A percentile compares a stretch with the other conserved stretches of the same genome.
Conservation (phyloP, 2,113 vertebrate species). For the Engraulis encrasicolus region DNA sequence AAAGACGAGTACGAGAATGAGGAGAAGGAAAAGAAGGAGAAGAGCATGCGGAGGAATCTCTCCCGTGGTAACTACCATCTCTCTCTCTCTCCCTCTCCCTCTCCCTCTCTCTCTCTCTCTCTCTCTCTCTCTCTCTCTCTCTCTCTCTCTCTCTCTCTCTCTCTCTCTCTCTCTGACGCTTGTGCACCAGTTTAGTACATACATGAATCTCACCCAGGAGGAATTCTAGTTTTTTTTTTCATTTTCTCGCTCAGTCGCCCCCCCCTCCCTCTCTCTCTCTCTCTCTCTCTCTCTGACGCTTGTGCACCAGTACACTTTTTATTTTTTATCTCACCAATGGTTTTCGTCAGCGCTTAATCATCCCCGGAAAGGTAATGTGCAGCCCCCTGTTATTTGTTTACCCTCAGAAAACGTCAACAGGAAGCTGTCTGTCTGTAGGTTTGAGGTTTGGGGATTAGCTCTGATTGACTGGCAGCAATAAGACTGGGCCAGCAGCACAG, state of each 20-base stretch:
- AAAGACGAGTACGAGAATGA: slow-evolving; percentile 96
- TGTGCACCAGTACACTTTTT: background rate
- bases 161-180: background rate
- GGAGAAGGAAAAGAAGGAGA: slow-evolving; percentile 95
- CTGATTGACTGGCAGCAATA: slow-evolving; percentile 3
- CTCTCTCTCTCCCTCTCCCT: background rate
- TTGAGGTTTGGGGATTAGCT: background rate
- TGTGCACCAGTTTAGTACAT: no score
- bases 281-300: background rate
- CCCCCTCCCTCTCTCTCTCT: background rate
- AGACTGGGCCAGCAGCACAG: background rate
- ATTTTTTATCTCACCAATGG: background rate
- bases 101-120: background rate
- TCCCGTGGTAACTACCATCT: slow-evolving; percentile 81
- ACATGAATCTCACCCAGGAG: slow-evolving; percentile 96
- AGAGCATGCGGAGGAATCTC: slow-evolving; percentile 91
- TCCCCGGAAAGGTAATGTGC: background rate
- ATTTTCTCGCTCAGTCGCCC: background rate
- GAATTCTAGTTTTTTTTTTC: slow-evolving; percentile 30
- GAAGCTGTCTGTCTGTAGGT: background rate
- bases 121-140: slow-evolving; percentile 9
- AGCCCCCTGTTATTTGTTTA: background rate
- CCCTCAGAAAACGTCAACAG: slow-evolving; percentile 3
- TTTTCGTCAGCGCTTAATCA: slow-evolving; percentile 10
- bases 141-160: background rate